Percentiles rank a stretch among this genome's conserved stretches.
phyloP scores from a whole-genome alignment of 2,888 invertebrate genomes.

The Zhengitettix transpicula region DNA sequence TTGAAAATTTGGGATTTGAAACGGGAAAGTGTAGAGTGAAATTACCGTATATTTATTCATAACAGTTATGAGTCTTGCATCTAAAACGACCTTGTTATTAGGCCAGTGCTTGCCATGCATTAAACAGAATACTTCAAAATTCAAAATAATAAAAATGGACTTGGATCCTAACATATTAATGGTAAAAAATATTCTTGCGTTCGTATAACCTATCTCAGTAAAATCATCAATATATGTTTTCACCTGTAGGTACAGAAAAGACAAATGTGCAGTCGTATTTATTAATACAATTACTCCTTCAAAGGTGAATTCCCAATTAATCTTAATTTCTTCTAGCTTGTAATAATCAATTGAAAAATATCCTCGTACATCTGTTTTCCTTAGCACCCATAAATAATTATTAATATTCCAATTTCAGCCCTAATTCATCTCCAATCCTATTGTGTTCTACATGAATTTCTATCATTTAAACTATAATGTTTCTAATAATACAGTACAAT shows the following conservation, averaged over 20 bases:
- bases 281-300: no score
- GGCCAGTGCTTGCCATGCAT: slow-evolving; percentile 66
- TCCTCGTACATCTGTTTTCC: no score
- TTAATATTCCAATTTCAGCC: no score
- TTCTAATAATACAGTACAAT: no score
- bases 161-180: slow-evolving; percentile 59
- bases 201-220: not conserved
- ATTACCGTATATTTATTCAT: not conserved
- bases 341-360: no score
- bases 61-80: not conserved
- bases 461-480: no score
- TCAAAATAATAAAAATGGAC: slow-evolving; percentile 55
- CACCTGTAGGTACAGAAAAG: not conserved
- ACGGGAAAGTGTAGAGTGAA: not conserved
- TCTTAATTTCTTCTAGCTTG: no score
- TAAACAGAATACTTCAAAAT: slow-evolving; percentile 63
- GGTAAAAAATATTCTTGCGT: slow-evolving; percentile 33
- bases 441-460: no score
- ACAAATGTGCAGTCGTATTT: not conserved
- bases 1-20: no score
- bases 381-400: no score
- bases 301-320: no score
- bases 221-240: not conserved
- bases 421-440: no score
- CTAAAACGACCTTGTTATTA: slow-evolving; percentile 33